phyloP scores from a whole-genome alignment of 2,797 vertebrate species.

The Phrynocephalus guinanensis region DNA sequence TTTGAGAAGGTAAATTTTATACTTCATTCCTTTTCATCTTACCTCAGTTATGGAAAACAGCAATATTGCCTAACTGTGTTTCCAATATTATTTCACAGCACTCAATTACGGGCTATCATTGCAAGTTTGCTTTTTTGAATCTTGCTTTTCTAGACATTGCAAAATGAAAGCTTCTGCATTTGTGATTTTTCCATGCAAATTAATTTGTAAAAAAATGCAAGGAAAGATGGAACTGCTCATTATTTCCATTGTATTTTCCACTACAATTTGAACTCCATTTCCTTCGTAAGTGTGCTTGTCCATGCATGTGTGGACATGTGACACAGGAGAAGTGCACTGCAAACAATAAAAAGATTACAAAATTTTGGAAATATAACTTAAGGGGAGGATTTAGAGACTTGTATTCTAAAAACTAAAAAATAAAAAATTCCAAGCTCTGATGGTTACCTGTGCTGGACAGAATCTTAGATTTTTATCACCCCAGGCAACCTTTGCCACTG shows the following conservation, averaged over 20 bases:
- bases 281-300: too few species aligned
- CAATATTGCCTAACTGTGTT: background rate
- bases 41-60: background rate
- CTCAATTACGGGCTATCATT: conserved; percentile 30
- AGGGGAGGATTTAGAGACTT: too few species aligned
- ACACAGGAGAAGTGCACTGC: too few species aligned
- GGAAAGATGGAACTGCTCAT: background rate
- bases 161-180: background rate
- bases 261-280: background rate
- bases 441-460: too few species aligned
- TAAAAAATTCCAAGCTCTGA: too few species aligned
- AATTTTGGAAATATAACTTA: too few species aligned
- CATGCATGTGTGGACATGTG: too few species aligned
- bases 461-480: too few species aligned
- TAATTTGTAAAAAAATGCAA: background rate
- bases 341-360: too few species aligned
- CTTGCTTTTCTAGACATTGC: background rate
- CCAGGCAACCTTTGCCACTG: too few species aligned
- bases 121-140: background rate
- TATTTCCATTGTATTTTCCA: background rate
- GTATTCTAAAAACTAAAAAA: too few species aligned
- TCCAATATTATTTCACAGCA: background rate
- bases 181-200: too few species aligned
- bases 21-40: background rate
- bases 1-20: background rate